Conservation (phyloP, 2,797 vertebrate species). For the Urocyon cinereoargenteus region DNA sequence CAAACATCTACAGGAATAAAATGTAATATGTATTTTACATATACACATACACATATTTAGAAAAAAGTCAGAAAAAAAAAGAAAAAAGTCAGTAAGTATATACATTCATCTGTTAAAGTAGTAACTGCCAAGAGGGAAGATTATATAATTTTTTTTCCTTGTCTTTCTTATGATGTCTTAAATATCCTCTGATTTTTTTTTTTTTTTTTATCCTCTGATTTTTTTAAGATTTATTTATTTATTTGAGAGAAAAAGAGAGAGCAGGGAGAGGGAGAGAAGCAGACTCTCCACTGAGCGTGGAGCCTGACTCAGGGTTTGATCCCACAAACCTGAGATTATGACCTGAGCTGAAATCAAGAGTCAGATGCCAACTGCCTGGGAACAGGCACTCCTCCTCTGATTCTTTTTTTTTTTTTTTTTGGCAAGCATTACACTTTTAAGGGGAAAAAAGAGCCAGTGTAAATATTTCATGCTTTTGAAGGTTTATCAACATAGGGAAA, state of each 20-base stretch:
- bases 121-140: not conserved
- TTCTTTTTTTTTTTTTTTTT: not conserved
- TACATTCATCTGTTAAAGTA: not conserved
- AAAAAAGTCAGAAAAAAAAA: not conserved
- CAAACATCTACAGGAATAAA: not conserved
- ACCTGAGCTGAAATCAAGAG: not conserved
- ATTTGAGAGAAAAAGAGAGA: not conserved
- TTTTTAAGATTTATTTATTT: not conserved
- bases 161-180: constrained; percentile 17
- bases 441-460: not conserved
- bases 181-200: not conserved
- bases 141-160: not conserved
- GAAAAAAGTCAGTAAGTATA: not conserved
- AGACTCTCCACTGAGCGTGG: not conserved
- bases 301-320: not conserved
- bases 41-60: not conserved
- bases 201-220: not conserved
- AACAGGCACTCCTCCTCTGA: not conserved
- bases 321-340: not conserved
- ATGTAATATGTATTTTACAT: not conserved
- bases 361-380: not conserved
- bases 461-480: constrained; percentile 42
- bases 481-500: constrained; percentile 53
- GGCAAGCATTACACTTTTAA: not conserved
- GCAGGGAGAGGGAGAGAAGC: not conserved